phyloP scores from a whole-genome alignment of 2,113 vertebrate species.

The Rhipidura dahli region DNA sequence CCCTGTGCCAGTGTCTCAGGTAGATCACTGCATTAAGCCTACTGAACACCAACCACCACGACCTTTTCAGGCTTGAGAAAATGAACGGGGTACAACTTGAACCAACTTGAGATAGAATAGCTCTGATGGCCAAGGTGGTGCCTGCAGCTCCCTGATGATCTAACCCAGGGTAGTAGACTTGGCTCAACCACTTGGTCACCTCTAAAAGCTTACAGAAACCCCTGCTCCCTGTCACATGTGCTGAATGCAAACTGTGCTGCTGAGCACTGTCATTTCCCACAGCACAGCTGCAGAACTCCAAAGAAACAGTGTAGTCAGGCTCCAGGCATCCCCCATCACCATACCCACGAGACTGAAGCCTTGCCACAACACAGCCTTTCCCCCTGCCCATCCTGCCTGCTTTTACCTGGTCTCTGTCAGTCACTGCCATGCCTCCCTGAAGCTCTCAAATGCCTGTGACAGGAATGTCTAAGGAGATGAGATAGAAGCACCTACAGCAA shows the following conservation, averaged over 20 bases:
- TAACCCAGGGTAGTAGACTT: neutral
- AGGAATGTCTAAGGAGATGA: slow-evolving; percentile 19
- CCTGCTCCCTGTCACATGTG: neutral
- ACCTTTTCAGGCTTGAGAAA: neutral
- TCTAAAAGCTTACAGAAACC: neutral
- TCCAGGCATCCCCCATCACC: neutral
- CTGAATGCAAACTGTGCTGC: neutral
- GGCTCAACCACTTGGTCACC: neutral
- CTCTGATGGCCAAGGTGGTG: neutral
- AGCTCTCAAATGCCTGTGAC: neutral
- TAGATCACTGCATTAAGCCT: neutral
- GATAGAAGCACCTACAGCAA: slow-evolving; percentile 39
- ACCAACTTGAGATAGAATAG: neutral
- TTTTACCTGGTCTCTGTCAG: neutral
- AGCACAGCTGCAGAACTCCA: neutral
- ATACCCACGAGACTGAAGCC: accelerated
- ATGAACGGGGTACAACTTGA: neutral
- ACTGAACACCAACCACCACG: neutral
- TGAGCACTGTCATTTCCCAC: neutral
- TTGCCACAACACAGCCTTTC: neutral
- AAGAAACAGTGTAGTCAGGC: neutral
- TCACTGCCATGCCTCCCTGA: neutral
- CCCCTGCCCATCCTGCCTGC: neutral
- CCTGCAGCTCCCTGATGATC: neutral
- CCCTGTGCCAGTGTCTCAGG: neutral